Base-by-base conservation (phyloP, 1,140 invertebrate genomes). In the Triops cancriformis region DNA sequence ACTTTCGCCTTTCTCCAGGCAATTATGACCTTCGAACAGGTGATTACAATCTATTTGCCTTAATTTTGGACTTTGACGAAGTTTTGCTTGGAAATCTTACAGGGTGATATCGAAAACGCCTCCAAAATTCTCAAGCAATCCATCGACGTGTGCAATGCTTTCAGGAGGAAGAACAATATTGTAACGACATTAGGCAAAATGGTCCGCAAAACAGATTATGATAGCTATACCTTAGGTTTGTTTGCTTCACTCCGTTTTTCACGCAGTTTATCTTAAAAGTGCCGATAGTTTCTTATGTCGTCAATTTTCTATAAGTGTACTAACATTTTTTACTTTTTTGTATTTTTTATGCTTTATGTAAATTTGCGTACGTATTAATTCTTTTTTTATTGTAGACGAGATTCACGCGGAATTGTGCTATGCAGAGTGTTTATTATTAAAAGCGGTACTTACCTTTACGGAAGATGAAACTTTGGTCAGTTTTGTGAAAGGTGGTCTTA, bases 391-490 rank as follows among this genome's bases (percentile, higher is more conserved):
- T 85, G 82, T 86, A 93, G 89, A 92, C 83, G 94, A 98, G 86
- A 90, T 95, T 26, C 97, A 98, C 87, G 97, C 97, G 1, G 96
- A 99, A 84, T 84, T 98, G 28, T 96, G 94, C 83, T 95, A 96
- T 85, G 96, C 96, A 18, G 96, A 98, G 85, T 91, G 92, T 45
- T 86, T 97, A 10, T 85, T 98, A 31, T 86, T 97, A 26, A 91
- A 94, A 82, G 93, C 97, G 1, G 88, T 97, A 82, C 87, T 98
- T 51, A 94, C 93, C 12, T 96, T 98, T 83, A 90, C 98, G 82
- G 95, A 97, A 82, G 96, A 98, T 83, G 97, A 99, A 84, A 97
- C 93, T 81, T 86, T 98, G 64, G 89, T 95, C 18, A 96, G 94
- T 83, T 94, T 99, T 82, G 91, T 98, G 27, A 95, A 94, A 83